Percentiles rank a stretch among this genome's conserved stretches.
Evolutionary conservation across 1,140 invertebrate genomes (phyloP).

Genomic region (Thalassaphorura encarpata): DNA sequence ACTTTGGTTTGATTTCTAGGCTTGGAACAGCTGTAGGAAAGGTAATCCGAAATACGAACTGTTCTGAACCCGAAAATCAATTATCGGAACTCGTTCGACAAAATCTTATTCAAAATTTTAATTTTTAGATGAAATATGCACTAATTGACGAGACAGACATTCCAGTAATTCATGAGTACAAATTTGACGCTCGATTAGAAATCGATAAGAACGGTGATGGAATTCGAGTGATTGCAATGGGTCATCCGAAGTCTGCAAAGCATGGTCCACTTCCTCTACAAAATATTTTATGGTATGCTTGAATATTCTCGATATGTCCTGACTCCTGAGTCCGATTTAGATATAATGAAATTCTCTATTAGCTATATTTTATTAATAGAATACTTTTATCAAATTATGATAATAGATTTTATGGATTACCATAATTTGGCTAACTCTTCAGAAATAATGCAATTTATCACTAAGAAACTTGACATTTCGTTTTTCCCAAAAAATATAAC

Average conservation of each 20-base stretch:
- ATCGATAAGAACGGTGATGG: conserved; percentile 32
- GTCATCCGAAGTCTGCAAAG: conserved; percentile 24
- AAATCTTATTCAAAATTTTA: background rate
- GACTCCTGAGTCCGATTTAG: background rate
- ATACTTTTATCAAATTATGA: no score
- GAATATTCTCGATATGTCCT: background rate
- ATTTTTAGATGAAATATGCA: conserved; percentile 29
- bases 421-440: no score
- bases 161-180: conserved; percentile 30
- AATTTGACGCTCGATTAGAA: conserved; percentile 32
- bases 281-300: conserved; percentile 25
- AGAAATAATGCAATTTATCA: no score
- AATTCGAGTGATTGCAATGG: conserved; percentile 30
- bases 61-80: background rate
- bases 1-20: no score
- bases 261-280: conserved; percentile 24
- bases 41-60: conserved; percentile 9
- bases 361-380: no score
- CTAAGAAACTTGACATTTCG: no score
- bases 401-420: no score
- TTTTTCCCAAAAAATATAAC: no score
- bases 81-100: background rate
- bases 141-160: conserved; percentile 30
- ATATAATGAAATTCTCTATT: background rate
- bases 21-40: conserved; percentile 32